Evolutionary conservation across 1,140 invertebrate species (phyloP).

Genomic region (Camponotus vicinus): DNA sequence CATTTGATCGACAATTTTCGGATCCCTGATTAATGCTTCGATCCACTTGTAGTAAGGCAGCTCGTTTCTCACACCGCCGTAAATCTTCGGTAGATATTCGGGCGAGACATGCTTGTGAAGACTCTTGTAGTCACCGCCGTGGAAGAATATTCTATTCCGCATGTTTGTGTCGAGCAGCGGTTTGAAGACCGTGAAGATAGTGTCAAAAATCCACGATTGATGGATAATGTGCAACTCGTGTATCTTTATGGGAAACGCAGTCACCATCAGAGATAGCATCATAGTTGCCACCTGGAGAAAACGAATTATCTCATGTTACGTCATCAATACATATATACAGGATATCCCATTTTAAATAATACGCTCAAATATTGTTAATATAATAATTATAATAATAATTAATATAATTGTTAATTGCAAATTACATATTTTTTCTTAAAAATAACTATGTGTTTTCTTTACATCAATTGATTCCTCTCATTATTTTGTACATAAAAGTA

Average conservation of each 20-base stretch:
- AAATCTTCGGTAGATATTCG: slow-evolving; percentile 90
- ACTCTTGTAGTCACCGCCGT: slow-evolving; percentile 91
- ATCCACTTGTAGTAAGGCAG: slow-evolving; percentile 92
- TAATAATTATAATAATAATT: no score
- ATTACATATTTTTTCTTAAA: no score
- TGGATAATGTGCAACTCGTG: slow-evolving; percentile 92
- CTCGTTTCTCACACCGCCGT: slow-evolving; percentile 90
- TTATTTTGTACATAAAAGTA: no score
- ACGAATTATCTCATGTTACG: slow-evolving; percentile 3
- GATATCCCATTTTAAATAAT: no score
- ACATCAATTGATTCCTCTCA: no score
- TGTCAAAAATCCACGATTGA: slow-evolving; percentile 93
- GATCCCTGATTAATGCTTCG: slow-evolving; percentile 87
- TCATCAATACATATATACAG: no score
- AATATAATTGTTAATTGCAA: no score
- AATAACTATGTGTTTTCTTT: no score
- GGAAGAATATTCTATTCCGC: slow-evolving; percentile 91
- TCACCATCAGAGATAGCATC: slow-evolving; percentile 85
- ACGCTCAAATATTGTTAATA: no score
- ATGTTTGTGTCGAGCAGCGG: slow-evolving; percentile 90
- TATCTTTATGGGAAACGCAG: slow-evolving; percentile 91
- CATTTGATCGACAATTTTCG: slow-evolving; percentile 89
- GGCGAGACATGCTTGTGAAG: slow-evolving; percentile 91
- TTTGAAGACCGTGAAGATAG: slow-evolving; percentile 92
- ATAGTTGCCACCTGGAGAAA: slow-evolving; percentile 81